Percentiles rank a stretch among this genome's conserved stretches.
Conservation (phyloP, 2,888 invertebrate species). For the Drosophila neonasuta region DNA sequence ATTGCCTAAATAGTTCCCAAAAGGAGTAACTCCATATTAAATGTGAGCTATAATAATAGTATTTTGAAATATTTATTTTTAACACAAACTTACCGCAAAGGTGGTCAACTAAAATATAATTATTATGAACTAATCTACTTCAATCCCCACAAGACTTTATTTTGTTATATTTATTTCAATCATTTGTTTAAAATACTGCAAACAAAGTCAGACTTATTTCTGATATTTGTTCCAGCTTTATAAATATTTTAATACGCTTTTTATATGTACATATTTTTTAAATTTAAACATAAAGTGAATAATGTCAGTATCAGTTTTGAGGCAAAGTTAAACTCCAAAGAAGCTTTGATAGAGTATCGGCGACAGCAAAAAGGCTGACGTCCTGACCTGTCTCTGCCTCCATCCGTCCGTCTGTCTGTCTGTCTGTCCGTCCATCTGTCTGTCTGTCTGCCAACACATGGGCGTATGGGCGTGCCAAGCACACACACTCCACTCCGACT, state of each 20-base stretch:
- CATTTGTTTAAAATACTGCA: not conserved
- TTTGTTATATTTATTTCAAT: not conserved
- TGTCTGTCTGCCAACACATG: slow-evolving; percentile 52
- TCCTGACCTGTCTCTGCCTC: slow-evolving; percentile 26
- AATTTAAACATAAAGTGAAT: not conserved
- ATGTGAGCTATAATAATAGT: too few relatives aligned
- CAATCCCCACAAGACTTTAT: too few relatives aligned
- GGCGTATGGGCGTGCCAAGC: slow-evolving; percentile 52
- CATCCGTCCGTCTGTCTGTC: slow-evolving; percentile 13
- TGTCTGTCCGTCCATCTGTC: slow-evolving; percentile 22
- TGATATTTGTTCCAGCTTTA: too few relatives aligned
- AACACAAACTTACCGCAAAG: too few relatives aligned
- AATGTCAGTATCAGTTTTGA: not conserved
- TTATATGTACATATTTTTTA: not conserved
- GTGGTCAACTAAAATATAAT: too few relatives aligned
- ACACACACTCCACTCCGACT: slow-evolving; percentile 25
- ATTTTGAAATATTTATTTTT: too few relatives aligned
- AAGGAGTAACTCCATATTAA: too few relatives aligned
- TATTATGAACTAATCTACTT: too few relatives aligned
- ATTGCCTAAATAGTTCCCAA: too few relatives aligned
- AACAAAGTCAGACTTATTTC: too few relatives aligned
- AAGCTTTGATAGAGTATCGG: slow-evolving; percentile 30
- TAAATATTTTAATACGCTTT: too few relatives aligned
- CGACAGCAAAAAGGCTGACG: slow-evolving; percentile 70
- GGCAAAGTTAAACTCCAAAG: slow-evolving; percentile 1